These are phyloP conservation scores for Lampris megalopsis DNA, from an alignment of 2,113 vertebrate genomes.

Conservation along the genomic window DNA sequence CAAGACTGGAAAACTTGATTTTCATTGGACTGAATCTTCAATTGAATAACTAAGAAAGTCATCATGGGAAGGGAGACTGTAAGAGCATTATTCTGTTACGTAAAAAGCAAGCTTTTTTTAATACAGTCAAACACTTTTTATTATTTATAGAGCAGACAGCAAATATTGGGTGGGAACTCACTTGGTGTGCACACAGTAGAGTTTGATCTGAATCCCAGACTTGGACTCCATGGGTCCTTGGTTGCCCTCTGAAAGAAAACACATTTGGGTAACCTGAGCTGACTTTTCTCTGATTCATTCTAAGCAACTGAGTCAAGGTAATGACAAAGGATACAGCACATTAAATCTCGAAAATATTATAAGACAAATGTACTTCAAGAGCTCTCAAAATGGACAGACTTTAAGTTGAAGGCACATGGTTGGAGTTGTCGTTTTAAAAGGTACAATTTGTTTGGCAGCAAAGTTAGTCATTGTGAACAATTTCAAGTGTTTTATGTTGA, in stretches of 20 bases:
- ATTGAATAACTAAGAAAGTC: no score
- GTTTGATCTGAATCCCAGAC: conserved; percentile 94
- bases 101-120: not conserved
- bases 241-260: conserved; percentile 84
- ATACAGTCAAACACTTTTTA: not conserved
- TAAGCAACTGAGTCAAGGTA: not conserved
- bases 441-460: no score
- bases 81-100: not conserved
- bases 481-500: no score
- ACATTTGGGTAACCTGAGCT: not conserved
- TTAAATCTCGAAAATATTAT: not conserved
- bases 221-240: conserved; percentile 90
- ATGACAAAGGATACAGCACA: conserved; percentile 2
- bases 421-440: no score
- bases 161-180: conserved; percentile 75
- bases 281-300: not conserved
- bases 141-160: not conserved
- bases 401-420: not conserved
- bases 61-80: not conserved
- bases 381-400: not conserved
- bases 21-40: no score
- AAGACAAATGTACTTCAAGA: no score
- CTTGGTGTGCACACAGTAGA: conserved; percentile 99
- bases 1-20: no score
- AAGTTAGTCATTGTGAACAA: no score